Evolutionary conservation across 2,888 invertebrate genomes (phyloP).

Genomic region (Ceraclea dissimilis): DNA sequence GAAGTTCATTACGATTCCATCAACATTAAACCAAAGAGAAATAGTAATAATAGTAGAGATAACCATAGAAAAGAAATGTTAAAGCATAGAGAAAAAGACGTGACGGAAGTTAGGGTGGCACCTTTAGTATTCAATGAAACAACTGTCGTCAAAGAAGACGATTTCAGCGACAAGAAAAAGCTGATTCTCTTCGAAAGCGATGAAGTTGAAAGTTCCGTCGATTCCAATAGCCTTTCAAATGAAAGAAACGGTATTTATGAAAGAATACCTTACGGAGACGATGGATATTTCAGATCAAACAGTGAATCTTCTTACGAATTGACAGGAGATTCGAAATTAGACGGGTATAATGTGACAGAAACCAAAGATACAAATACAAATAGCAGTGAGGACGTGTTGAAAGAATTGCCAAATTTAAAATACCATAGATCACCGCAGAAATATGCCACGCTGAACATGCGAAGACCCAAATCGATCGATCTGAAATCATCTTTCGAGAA

Average conservation of each 20-base stretch:
- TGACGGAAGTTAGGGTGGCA: conserved; percentile 20
- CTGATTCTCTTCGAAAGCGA: not conserved
- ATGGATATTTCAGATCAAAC: conserved; percentile 1
- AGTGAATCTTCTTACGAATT: conserved; percentile 37
- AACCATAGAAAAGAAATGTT: conserved; percentile 18
- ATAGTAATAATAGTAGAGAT: conserved; percentile 13
- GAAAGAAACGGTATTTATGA: not conserved
- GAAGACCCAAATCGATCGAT: conserved; percentile 46
- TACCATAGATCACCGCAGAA: conserved; percentile 47
- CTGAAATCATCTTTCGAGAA: conserved; percentile 37
- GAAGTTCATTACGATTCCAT: conserved; percentile 46
- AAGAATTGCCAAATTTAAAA: conserved; percentile 44
- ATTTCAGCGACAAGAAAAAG: conserved; percentile 5
- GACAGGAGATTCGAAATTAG: conserved; percentile 39
- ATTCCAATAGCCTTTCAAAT: conserved; percentile 1
- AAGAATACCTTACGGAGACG: conserved; percentile 14
- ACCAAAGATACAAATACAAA: conserved; percentile 40
- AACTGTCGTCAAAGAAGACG: conserved; percentile 9
- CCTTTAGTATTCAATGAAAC: conserved; percentile 16
- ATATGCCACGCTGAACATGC: conserved; percentile 43
- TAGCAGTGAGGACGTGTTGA: conserved; percentile 45
- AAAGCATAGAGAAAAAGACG: conserved; percentile 21
- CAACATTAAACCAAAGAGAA: conserved; percentile 42
- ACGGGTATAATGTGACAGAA: conserved; percentile 33
- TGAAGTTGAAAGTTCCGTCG: conserved; percentile 7